phyloP scores from a whole-genome alignment of 2,888 invertebrate genomes.

The Eretmocerus hayati region DNA sequence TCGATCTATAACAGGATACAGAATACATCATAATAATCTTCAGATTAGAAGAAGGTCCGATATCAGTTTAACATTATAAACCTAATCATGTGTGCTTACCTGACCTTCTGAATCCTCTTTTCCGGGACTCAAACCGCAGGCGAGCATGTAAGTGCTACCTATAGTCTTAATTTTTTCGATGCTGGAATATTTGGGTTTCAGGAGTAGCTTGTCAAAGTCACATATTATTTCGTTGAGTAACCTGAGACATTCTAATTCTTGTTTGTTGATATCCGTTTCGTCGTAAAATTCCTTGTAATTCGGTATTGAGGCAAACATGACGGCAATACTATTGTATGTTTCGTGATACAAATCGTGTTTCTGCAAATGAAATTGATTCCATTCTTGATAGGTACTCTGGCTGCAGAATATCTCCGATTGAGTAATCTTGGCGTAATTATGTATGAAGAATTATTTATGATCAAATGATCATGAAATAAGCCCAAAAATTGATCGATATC shows the following conservation, averaged over 20 bases:
- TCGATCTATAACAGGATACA: slow-evolving; percentile 54
- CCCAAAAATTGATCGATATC: no score
- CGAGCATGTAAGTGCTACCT: slow-evolving; percentile 97
- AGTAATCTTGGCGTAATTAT: no score
- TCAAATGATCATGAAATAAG: no score
- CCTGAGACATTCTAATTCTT: slow-evolving; percentile 88
- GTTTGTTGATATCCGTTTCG: slow-evolving; percentile 93
- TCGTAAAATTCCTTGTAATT: slow-evolving; percentile 97
- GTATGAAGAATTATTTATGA: no score
- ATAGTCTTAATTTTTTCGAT: slow-evolving; percentile 99
- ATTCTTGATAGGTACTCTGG: no score
- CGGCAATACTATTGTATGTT: slow-evolving; percentile 85
- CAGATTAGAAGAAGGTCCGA: no score
- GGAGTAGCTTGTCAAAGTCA: slow-evolving; percentile 91
- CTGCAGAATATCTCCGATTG: no score
- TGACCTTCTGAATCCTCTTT: slow-evolving; percentile 65
- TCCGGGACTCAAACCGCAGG: slow-evolving; percentile 84
- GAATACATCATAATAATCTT: no score
- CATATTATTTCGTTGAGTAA: slow-evolving; percentile 96
- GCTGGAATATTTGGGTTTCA: slow-evolving; percentile 89
- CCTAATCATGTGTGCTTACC: slow-evolving; percentile 45
- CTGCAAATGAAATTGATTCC: no score
- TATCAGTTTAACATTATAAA: background rate
- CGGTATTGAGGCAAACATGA: slow-evolving; percentile 98
- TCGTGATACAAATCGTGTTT: slow-evolving; percentile 90